phyloP scores from a whole-genome alignment of 1,140 invertebrate species.

The Eubasilissa regina region DNA sequence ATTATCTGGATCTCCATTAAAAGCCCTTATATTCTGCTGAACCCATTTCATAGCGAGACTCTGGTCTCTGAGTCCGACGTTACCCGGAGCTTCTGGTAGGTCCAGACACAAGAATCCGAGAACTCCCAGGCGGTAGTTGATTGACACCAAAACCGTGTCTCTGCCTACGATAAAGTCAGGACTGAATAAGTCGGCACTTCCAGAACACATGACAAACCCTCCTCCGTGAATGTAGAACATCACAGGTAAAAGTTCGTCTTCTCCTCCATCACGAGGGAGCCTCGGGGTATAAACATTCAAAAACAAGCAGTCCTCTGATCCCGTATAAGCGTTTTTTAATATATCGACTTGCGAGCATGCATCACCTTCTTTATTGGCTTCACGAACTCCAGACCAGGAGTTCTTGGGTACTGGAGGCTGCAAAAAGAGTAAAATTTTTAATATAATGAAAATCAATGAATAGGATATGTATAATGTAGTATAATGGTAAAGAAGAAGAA shows the following conservation, averaged over 20 bases:
- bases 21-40: constrained; percentile 66
- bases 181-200: constrained; percentile 49
- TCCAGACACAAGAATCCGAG: constrained; percentile 73
- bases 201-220: constrained; percentile 53
- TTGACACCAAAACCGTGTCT: constrained; percentile 69
- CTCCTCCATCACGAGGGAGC: not conserved
- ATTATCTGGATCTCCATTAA: constrained; percentile 68
- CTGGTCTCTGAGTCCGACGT: constrained; percentile 59
- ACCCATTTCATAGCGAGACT: constrained; percentile 70
- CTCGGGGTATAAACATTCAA: constrained; percentile 16
- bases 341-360: not conserved
- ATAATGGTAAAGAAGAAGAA: no score
- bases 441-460: no score
- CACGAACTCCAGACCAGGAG: constrained; percentile 5
- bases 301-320: constrained; percentile 28
- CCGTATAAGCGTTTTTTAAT: not conserved
- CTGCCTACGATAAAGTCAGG: constrained; percentile 67
- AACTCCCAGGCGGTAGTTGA: constrained; percentile 70
- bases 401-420: constrained; percentile 18
- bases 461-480: no score
- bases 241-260: not conserved
- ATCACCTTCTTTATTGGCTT: constrained; percentile 26
- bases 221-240: constrained; percentile 12
- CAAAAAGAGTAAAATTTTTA: constrained; percentile 1
- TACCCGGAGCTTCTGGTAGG: constrained; percentile 63